A percentile compares a stretch with the other conserved stretches of the same genome.
Evolutionary conservation across 2,888 invertebrate genomes (phyloP).

Genomic region (Cylindroiulus punctatus): DNA sequence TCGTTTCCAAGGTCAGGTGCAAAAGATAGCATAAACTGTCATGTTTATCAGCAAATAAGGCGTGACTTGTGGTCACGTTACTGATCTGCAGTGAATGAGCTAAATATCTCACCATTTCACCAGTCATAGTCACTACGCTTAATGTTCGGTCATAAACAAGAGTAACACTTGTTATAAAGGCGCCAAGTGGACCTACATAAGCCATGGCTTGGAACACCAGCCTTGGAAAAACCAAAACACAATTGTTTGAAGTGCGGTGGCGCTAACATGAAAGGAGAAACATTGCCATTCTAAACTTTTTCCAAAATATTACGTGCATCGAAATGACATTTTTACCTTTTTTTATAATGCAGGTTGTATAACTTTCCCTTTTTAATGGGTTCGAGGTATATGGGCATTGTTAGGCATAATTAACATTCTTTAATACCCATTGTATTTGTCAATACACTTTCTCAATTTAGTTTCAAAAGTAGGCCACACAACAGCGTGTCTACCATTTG

Average conservation of each 20-base stretch:
- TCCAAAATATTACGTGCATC: constrained; percentile 16
- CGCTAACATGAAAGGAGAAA: not conserved
- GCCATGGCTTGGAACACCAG: not conserved
- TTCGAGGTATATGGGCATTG: constrained; percentile 38
- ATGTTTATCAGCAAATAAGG: not conserved
- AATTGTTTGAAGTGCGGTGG: not conserved
- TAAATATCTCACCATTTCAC: not conserved
- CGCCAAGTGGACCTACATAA: not conserved
- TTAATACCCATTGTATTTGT: constrained; percentile 40
- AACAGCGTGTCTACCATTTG: constrained; percentile 25
- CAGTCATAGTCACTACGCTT: not conserved
- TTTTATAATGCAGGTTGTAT: not conserved
- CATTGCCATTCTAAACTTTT: not conserved
- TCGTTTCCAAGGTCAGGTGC: not conserved
- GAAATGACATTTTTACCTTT: not conserved
- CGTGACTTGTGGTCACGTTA: not conserved
- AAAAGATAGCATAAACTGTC: not conserved
- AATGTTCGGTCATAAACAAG: not conserved
- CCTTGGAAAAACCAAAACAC: constrained; percentile 16
- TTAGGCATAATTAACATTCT: constrained; percentile 42
- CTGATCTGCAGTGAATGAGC: not conserved
- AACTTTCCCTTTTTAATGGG: constrained; percentile 23
- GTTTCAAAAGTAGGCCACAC: not conserved
- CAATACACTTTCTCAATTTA: constrained; percentile 27
- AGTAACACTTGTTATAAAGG: not conserved